Evolutionary conservation across 2,113 vertebrate species (phyloP).

Genomic region (Phyllopteryx taeniolatus): DNA sequence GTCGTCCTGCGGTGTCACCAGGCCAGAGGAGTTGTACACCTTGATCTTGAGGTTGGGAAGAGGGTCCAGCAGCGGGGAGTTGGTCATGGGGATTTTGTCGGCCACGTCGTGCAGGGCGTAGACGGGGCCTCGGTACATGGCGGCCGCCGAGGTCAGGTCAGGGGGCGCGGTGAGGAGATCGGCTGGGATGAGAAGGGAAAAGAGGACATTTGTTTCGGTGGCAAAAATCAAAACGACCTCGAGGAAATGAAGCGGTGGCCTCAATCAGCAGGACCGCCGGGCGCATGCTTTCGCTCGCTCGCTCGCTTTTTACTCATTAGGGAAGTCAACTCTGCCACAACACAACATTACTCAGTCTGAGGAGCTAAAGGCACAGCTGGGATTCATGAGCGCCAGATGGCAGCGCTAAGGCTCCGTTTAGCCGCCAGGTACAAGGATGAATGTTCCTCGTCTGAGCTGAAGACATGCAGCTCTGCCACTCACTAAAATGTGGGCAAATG

Average conservation of each 20-base stretch:
- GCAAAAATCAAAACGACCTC: conserved; percentile 23
- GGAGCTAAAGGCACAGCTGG: conserved; percentile 49
- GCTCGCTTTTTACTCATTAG: conserved; percentile 53
- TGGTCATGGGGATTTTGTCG: conserved; percentile 98
- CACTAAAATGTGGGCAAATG: not conserved
- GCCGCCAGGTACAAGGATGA: conserved; percentile 59
- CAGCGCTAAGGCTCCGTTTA: conserved; percentile 49
- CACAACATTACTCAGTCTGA: conserved; percentile 51
- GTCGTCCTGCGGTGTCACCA: conserved; percentile 92
- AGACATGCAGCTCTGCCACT: conserved; percentile 1
- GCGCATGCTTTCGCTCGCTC: conserved; percentile 27
- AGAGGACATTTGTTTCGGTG: not conserved
- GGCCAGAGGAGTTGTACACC: conserved; percentile 89
- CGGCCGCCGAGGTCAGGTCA: conserved; percentile 92
- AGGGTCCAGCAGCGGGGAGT: conserved; percentile 92
- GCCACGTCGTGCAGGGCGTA: conserved; percentile 94
- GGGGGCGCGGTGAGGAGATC: conserved; percentile 91
- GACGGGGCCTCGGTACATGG: conserved; percentile 94
- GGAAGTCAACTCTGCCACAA: conserved; percentile 47
- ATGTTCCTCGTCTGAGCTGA: conserved; percentile 51
- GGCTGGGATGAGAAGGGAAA: conserved; percentile 47
- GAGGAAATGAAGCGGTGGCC: conserved; percentile 38
- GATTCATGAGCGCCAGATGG: conserved; percentile 69
- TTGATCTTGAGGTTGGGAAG: conserved; percentile 97
- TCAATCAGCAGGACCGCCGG: conserved; percentile 32